phyloP scores from a whole-genome alignment of 2,113 vertebrate species.

The Albula goreensis region DNA sequence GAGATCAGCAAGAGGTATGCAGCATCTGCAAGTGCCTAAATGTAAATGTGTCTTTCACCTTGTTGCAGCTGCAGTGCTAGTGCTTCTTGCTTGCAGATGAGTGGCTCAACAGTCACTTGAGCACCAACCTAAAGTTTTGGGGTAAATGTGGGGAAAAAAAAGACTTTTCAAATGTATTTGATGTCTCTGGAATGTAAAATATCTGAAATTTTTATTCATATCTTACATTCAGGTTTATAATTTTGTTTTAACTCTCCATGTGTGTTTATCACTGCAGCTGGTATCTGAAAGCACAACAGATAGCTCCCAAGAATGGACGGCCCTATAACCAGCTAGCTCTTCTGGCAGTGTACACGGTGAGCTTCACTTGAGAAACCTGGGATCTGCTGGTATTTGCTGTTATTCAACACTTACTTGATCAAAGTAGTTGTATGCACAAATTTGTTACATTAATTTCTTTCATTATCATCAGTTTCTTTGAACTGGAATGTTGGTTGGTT shows the following conservation, averaged over 20 bases:
- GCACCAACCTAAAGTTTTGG: too few species aligned
- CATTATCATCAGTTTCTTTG: too few species aligned
- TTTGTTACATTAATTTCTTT: too few species aligned
- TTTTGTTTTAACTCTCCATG: constrained; percentile 14
- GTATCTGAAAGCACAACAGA: constrained; percentile 98
- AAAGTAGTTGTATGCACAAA: background rate
- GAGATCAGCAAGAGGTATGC: background rate
- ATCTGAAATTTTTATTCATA: background rate
- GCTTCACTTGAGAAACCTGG: constrained; percentile 32
- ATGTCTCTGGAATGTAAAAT: too few species aligned
- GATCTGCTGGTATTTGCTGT: background rate
- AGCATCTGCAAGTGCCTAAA: background rate
- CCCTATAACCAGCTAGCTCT: constrained; percentile 96
- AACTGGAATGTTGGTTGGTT: too few species aligned
- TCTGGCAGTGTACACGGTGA: constrained; percentile 95
- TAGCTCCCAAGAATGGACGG: constrained; percentile 96
- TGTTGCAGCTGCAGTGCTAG: too few species aligned
- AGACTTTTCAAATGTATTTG: too few species aligned
- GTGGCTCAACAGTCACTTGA: too few species aligned
- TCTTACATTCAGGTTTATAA: background rate
- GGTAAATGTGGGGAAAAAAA: too few species aligned
- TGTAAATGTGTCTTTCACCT: too few species aligned
- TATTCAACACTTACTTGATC: background rate
- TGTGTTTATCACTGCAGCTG: constrained; percentile 73
- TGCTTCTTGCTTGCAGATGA: too few species aligned